Evolutionary conservation across 92 coral and sea anemone genomes (phyloP), one percentile per base, ranked within the genome.

Genomic region (Siderastrea siderea): DNA sequence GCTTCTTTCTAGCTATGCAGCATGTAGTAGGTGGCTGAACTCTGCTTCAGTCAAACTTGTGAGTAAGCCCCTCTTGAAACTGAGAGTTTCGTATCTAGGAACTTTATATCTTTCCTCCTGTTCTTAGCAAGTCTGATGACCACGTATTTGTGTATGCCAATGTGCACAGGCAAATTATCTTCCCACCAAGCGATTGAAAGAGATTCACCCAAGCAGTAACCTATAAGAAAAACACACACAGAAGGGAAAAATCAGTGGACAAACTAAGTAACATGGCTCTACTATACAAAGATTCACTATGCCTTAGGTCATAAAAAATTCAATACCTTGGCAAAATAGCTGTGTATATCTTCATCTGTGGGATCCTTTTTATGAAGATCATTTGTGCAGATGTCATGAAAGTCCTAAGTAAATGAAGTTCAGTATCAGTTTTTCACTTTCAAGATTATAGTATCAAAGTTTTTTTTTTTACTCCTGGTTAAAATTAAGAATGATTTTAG

Each of bases 271-370:
- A 58, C 14, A 7, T 13, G 16, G 63, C 16, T 7, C 16, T 58
- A 5, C 16, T 58, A 5, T 58, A 13, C 16, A 13, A 7, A 75
- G 80, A 16, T 50, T 46, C 44, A 5, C 49, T 50, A 49, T 75
- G 61, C 62, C 65, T 26, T 75, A 57, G 2, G 55, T 43, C 19
- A 53, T 15, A 75, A 50, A 53, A 75, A 17, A 17, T 67, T 16
- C 16, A 52, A 49, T 75, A 91, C 90, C 94, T 87, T 91, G 80
- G 78, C 72, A 73, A 91, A 87, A 62, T 91, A 87, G 70, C 46
- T 79, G 48, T 83, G 75, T 38, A 83, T 88, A 52, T 91, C 87
- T 62, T 79, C 74, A 87, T 91, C 92, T 83, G 91, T 81, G 61
- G 89, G 94, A 48, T 85, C 87, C 78, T 88, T 87, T 84, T 70